A percentile compares a stretch with the other conserved stretches of the same genome.
Conservation (phyloP, 2,797 vertebrate genomes). For the Channallabes apus region DNA sequence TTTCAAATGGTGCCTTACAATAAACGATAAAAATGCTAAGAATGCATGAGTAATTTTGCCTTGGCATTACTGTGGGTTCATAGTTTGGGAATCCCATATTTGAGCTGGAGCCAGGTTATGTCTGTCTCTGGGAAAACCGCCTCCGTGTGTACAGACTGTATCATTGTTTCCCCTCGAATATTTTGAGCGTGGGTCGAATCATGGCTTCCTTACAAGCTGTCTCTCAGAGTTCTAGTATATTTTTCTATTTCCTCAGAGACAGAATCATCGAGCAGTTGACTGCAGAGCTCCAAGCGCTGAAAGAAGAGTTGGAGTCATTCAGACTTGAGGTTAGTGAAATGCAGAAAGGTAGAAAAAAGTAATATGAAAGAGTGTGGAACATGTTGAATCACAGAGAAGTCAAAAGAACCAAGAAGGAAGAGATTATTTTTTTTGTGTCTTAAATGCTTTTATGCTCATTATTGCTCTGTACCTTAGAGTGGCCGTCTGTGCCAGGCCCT, state of each 20-base stretch:
- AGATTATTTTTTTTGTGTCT: neutral
- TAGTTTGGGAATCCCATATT: slow-evolving; percentile 33
- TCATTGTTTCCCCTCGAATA: slow-evolving; percentile 19
- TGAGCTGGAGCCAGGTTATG: slow-evolving; percentile 24
- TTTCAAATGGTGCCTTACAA: neutral
- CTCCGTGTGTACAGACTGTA: slow-evolving; percentile 19
- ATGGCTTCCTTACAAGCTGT: slow-evolving; percentile 15
- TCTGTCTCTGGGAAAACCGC: slow-evolving; percentile 21
- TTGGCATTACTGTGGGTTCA: slow-evolving; percentile 2
- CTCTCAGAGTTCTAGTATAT: neutral
- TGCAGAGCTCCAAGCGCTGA: slow-evolving; percentile 82
- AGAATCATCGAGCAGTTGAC: slow-evolving; percentile 88
- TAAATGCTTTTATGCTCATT: neutral
- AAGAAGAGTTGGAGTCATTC: slow-evolving; percentile 87
- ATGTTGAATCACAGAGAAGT: neutral
- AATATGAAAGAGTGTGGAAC: neutral
- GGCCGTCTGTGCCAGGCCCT: slow-evolving; percentile 83
- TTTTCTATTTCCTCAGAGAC: slow-evolving; percentile 74
- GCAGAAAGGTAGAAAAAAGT: neutral
- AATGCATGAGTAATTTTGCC: neutral
- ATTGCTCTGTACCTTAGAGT: slow-evolving; percentile 70
- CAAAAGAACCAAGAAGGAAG: neutral
- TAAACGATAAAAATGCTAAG: neutral
- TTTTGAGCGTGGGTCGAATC: slow-evolving; percentile 11
- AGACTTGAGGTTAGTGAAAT: slow-evolving; percentile 82